Conservation (phyloP, 2,888 invertebrate species). For the Rhagium mordax region DNA sequence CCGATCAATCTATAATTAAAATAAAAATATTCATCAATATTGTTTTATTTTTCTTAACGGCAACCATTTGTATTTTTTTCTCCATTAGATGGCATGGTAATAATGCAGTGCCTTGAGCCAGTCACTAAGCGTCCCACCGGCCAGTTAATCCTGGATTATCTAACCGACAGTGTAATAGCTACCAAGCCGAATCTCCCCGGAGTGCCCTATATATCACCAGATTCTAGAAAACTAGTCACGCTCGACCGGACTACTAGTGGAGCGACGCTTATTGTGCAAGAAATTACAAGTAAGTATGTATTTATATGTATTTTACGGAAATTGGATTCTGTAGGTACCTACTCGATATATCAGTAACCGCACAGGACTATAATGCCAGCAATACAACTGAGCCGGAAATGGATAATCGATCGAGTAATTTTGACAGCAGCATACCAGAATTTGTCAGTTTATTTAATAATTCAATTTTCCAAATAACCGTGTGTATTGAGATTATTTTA, state of each 20-base stretch:
- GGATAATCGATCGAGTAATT: too few species aligned
- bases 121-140: conserved; percentile 77
- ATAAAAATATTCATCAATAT: too few species aligned
- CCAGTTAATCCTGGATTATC: conserved; percentile 80
- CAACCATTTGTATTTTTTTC: conserved; percentile 1
- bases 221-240: conserved; percentile 80
- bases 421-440: too few species aligned
- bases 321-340: neutral
- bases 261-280: conserved; percentile 77
- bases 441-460: too few species aligned
- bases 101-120: conserved; percentile 81
- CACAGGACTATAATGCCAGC: too few species aligned
- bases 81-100: conserved; percentile 78
- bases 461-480: too few species aligned
- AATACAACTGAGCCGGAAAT: neutral
- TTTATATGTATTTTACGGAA: neutral
- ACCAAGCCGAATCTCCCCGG: conserved; percentile 78
- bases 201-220: conserved; percentile 79
- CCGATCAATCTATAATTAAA: too few species aligned
- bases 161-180: conserved; percentile 80
- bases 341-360: too few species aligned
- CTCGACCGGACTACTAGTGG: conserved; percentile 75
- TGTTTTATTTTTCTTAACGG: too few species aligned
- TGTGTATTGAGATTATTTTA: too few species aligned
- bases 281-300: conserved; percentile 73